Evolutionary conservation across 2,797 vertebrate species (phyloP), one percentile per base, ranked within the genome.

Genomic region (Lepilemur ruficaudatus): DNA sequence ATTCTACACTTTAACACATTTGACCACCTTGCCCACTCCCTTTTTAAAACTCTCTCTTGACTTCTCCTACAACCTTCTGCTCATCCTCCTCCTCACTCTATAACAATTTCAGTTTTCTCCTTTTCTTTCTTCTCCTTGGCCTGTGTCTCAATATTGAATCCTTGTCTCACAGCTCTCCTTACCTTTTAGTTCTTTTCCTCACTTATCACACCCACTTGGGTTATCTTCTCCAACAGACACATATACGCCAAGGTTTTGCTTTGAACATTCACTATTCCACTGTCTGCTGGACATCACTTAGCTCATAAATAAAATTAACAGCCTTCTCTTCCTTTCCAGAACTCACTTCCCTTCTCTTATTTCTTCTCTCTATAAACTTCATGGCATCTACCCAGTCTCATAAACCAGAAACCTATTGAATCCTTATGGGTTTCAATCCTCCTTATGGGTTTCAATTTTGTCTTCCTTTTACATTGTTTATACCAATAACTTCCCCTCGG

Each of bases 91-190:
- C 69, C 35, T 78, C 3, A 1, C 1, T 41, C 48, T 88, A 0
- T 25, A 63, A 57, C 2, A 61, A 52, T 41, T 32, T 75, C 1
- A 23, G 14, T 78, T 72, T 73, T 22, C 20, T 35, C 15, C 17
- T 63, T 52, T 83, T 13, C 48, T 87, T 67, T 67, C 30, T 87
- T 95, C n/a, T 81, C 32, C 41, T 41, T 83, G 69, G 28, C 35
- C 28, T 50, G 18, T 38, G 81, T 70, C 28, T 82, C 23, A 18
- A 14, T 50, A 55, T 70, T 69, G 4, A 22, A 8, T 81, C 12
- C 25, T 73, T 90, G 75, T 12, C 28, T 95, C 46, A 38, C 4
- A 48, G 5, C 3, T 52, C 65, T 83, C 9, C 25, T 63, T n/a
- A n/a, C 0, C 35, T 46, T 22, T 35, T 5, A 50, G 46, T 50